Conservation (phyloP, 2,113 vertebrate genomes). For the Physeter macrocephalus region DNA sequence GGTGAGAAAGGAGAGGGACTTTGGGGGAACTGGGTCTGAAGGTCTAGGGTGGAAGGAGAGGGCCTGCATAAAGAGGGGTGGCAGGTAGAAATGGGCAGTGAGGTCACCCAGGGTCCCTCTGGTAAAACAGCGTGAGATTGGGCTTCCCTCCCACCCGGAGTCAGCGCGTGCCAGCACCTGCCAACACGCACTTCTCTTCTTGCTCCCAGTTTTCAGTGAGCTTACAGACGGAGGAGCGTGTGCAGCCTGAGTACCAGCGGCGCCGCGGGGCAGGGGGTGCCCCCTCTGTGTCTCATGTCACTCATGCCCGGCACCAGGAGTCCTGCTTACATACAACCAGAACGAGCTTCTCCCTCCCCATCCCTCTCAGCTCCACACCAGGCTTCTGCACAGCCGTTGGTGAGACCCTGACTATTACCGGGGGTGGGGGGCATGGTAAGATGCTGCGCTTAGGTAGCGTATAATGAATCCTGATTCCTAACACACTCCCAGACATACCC, state of each 20-base stretch:
- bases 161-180: neutral
- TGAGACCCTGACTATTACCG: constrained; percentile 69
- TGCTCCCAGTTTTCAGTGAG: constrained; percentile 91
- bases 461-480: neutral
- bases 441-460: neutral
- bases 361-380: constrained; percentile 93
- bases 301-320: constrained; percentile 93
- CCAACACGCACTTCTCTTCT: neutral
- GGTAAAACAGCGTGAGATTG: neutral
- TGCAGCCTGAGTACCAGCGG: constrained; percentile 90
- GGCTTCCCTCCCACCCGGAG: neutral
- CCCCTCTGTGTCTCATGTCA: constrained; percentile 82
- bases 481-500: neutral
- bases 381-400: constrained; percentile 95
- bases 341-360: constrained; percentile 95
- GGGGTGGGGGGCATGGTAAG: neutral
- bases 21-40: neutral
- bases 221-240: constrained; percentile 94
- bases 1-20: constrained; percentile 78
- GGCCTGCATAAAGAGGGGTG: neutral
- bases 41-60: neutral
- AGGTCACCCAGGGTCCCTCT: neutral
- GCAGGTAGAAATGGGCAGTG: neutral
- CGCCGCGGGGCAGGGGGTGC: constrained; percentile 80
- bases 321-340: constrained; percentile 95